A percentile compares a stretch with the other conserved stretches of the same genome.
Evolutionary conservation across 2,797 vertebrate species (phyloP).

Genomic region (Microctenopoma stevenorrisi): DNA sequence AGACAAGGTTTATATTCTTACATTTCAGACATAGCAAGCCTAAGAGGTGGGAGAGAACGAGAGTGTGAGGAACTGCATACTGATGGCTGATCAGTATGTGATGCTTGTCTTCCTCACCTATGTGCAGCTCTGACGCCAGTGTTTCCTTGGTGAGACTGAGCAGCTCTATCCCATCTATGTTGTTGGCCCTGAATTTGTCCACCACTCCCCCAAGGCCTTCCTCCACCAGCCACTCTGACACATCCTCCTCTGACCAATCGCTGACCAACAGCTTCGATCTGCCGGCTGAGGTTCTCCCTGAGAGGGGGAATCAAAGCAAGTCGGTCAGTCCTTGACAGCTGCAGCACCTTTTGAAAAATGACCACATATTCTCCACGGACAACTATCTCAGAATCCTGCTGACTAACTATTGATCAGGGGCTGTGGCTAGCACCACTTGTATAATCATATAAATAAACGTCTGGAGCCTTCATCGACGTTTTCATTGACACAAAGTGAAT

Average conservation of each 20-base stretch:
- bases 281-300: conserved; percentile 71
- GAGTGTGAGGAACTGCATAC: conserved; percentile 17
- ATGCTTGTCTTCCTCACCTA: conserved; percentile 86
- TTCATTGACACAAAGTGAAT: conserved; percentile 19
- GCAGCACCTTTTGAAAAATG: conserved; percentile 42
- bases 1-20: conserved; percentile 27
- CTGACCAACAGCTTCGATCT: conserved; percentile 78
- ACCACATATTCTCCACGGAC: conserved; percentile 22
- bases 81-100: conserved; percentile 27
- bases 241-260: conserved; percentile 93
- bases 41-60: neutral
- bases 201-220: conserved; percentile 87
- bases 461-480: conserved; percentile 40
- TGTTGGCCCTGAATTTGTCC: conserved; percentile 88
- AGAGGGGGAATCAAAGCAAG: conserved; percentile 58
- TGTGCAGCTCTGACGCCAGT: conserved; percentile 89
- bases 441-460: conserved; percentile 34
- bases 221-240: conserved; percentile 89
- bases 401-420: conserved; percentile 55
- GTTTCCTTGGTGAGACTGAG: conserved; percentile 91
- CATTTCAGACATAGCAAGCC: neutral
- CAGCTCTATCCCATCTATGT: conserved; percentile 94
- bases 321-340: conserved; percentile 35
- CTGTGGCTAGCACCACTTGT: conserved; percentile 3
- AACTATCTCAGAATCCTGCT: conserved; percentile 29